These are phyloP conservation scores for Rhopalosiphum maidis DNA, from an alignment of 1,140 invertebrate species.

Conservation along the genomic window DNA sequence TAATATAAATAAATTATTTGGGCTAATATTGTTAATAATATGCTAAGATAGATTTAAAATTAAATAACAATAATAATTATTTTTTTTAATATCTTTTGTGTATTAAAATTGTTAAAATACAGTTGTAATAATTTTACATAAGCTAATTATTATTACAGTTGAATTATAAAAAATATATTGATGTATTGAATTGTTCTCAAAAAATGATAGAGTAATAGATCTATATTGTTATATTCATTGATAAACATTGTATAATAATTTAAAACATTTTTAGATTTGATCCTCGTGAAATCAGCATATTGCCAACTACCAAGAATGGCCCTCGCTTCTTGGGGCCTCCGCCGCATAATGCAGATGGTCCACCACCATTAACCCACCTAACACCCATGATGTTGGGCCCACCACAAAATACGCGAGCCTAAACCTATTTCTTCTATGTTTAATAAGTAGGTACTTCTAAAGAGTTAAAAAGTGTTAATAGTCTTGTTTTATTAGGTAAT, in stretches of 20 bases:
- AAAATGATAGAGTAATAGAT: background rate
- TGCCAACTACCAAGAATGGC: slow-evolving; percentile 49
- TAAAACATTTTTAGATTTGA: slow-evolving; percentile 46
- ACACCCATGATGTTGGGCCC: slow-evolving; percentile 54
- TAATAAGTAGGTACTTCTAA: slow-evolving; percentile 41
- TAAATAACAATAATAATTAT: no score
- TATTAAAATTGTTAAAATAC: background rate
- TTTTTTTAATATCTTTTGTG: background rate
- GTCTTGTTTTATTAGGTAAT: slow-evolving; percentile 25
- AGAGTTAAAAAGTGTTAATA: slow-evolving; percentile 41
- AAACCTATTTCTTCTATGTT: slow-evolving; percentile 44
- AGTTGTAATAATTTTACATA: background rate
- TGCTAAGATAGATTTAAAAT: background rate
- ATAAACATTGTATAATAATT: slow-evolving; percentile 26
- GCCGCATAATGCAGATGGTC: slow-evolving; percentile 47
- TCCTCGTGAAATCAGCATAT: slow-evolving; percentile 55
- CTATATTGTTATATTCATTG: background rate
- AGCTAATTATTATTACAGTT: background rate
- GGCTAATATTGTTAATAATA: background rate
- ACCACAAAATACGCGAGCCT: slow-evolving; percentile 52
- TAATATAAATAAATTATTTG: background rate
- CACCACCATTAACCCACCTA: slow-evolving; percentile 54
- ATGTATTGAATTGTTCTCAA: background rate
- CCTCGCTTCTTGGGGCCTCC: slow-evolving; percentile 50
- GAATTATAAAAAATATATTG: background rate